phyloP scores from a whole-genome alignment of 1,140 invertebrate species.

The Vollenhovia emeryi region DNA sequence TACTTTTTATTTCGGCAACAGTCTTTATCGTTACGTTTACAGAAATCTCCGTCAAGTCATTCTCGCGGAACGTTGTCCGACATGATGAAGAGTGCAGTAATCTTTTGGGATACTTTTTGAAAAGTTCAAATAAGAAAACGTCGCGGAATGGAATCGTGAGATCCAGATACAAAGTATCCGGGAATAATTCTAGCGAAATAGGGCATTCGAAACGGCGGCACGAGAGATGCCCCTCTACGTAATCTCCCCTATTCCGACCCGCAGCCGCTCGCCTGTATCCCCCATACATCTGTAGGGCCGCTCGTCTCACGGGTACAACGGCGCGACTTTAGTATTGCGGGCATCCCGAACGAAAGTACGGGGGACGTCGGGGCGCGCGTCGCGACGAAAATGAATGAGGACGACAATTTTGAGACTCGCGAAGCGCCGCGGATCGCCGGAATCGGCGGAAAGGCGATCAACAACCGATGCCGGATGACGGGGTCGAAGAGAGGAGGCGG shows the following conservation, averaged over 20 bases:
- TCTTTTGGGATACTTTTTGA: neutral
- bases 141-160: neutral
- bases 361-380: constrained; percentile 55
- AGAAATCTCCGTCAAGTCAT: neutral
- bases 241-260: constrained; percentile 51
- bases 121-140: neutral
- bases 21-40: neutral
- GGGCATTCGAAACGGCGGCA: neutral
- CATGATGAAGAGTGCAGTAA: neutral
- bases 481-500: neutral
- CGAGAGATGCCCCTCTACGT: constrained; percentile 42
- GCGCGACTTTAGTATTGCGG: constrained; percentile 22
- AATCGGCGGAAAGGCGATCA: constrained; percentile 24
- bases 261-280: constrained; percentile 33
- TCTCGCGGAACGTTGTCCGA: neutral
- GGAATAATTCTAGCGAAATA: constrained; percentile 24
- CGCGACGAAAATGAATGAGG: constrained; percentile 61
- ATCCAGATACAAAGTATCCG: neutral
- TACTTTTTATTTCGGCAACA: neutral
- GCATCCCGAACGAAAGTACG: constrained; percentile 42
- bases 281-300: constrained; percentile 47
- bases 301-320: constrained; percentile 18
- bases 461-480: constrained; percentile 38
- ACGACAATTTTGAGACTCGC: constrained; percentile 54
- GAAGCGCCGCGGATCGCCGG: neutral